phyloP scores from a whole-genome alignment of 2,888 invertebrate species.

The Scaptomyza tumidula region DNA sequence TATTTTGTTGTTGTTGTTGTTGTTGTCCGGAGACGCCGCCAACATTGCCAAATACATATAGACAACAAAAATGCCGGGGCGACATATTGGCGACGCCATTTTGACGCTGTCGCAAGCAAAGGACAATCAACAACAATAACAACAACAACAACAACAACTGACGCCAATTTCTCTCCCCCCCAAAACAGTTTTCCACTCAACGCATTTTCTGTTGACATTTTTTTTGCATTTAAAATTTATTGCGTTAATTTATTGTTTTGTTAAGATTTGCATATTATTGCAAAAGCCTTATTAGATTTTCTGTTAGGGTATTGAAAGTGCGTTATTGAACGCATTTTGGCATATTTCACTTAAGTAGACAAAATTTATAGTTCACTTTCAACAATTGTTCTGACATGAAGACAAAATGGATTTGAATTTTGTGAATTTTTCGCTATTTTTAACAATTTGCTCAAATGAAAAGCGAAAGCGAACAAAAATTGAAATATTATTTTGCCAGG shows the following conservation, averaged over 20 bases:
- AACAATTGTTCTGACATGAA: constrained; percentile 8
- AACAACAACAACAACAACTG: constrained; percentile 48
- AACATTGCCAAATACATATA: too few relatives aligned
- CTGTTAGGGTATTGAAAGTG: not conserved
- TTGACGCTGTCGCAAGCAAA: constrained; percentile 77
- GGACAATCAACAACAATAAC: constrained; percentile 57
- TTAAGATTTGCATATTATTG: constrained; percentile 71
- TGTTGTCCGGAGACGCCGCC: constrained; percentile 47
- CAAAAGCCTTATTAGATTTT: constrained; percentile 15
- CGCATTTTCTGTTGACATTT: not conserved
- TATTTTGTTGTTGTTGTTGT: not conserved
- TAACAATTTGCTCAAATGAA: not conserved
- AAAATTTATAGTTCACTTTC: constrained; percentile 2
- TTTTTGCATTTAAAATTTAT: constrained; percentile 71
- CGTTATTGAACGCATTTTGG: not conserved
- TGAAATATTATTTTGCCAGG: constrained; percentile 61
- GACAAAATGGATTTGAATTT: too few relatives aligned
- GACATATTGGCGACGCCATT: constrained; percentile 83
- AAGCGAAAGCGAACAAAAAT: constrained; percentile 28
- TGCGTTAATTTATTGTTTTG: constrained; percentile 81
- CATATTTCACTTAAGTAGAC: not conserved
- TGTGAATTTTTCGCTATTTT: too few relatives aligned
- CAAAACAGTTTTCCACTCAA: too few relatives aligned
- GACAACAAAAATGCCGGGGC: constrained; percentile 65
- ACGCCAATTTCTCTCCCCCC: constrained; percentile 37